Conservation (phyloP, 2,888 invertebrate genomes). For the Eueremaeus valkanovi region DNA sequence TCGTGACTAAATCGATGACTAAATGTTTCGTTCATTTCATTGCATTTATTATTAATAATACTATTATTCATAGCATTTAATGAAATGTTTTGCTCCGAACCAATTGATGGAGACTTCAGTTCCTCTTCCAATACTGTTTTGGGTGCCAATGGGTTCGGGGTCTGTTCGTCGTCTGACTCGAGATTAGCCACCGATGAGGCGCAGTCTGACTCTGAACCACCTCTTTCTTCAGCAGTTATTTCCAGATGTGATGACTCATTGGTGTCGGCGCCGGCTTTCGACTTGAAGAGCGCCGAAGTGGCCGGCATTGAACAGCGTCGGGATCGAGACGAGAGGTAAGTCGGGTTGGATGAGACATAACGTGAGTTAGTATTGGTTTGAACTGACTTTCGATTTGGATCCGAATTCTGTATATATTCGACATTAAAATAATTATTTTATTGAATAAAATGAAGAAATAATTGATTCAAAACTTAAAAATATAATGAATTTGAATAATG, state of each 20-base stretch:
- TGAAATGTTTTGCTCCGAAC: neutral
- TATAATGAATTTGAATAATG: no score
- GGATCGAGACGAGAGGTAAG: neutral
- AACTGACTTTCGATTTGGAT: neutral
- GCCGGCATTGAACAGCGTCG: slow-evolving; percentile 23
- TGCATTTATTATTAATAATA: neutral
- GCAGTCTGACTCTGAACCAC: slow-evolving; percentile 4
- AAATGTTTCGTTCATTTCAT: neutral
- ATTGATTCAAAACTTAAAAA: no score
- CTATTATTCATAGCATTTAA: neutral
- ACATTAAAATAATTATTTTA: neutral
- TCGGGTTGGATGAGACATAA: neutral
- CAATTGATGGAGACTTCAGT: neutral
- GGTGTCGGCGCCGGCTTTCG: neutral
- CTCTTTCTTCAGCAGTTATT: slow-evolving; percentile 15
- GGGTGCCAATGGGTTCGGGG: neutral
- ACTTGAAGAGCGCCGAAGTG: neutral
- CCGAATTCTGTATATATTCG: neutral
- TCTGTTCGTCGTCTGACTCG: neutral
- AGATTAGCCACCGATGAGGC: neutral
- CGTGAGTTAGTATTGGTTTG: neutral
- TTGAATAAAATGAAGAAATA: neutral
- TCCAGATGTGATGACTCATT: neutral
- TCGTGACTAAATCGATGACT: neutral
- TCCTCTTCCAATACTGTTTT: neutral